Evolutionary conservation across 2,113 vertebrate genomes (phyloP).

Genomic region (Uropsilus gracilis): DNA sequence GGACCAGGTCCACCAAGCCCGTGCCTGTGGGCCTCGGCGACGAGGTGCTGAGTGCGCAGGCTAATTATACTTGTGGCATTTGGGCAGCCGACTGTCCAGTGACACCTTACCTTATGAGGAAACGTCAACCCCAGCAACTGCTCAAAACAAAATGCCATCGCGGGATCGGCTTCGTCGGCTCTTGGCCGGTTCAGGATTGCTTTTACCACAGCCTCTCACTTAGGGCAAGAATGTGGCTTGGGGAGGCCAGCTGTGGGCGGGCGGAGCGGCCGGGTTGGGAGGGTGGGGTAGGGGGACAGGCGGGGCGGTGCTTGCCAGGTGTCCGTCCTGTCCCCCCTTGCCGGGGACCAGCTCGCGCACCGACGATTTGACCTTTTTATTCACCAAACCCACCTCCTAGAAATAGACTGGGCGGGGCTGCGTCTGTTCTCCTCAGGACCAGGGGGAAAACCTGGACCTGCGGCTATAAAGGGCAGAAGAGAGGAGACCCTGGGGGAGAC

Average conservation of each 20-base stretch:
- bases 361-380: constrained; percentile 87
- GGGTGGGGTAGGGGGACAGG: constrained; percentile 84
- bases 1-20: constrained; percentile 60
- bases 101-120: constrained; percentile 99
- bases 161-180: constrained; percentile 91
- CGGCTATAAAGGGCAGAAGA: constrained; percentile 72
- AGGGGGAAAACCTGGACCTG: constrained; percentile 77
- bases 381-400: constrained; percentile 86
- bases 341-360: constrained; percentile 74
- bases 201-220: constrained; percentile 91
- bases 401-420: constrained; percentile 84
- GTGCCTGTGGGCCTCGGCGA: constrained; percentile 89
- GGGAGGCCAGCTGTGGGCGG: constrained; percentile 86
- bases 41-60: constrained; percentile 99
- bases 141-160: constrained; percentile 96
- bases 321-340: constrained; percentile 74
- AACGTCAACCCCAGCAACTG: constrained; percentile 95
- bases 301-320: constrained; percentile 86
- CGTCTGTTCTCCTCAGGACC: constrained; percentile 76
- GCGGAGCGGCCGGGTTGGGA: constrained; percentile 52
- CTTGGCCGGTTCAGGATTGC: constrained; percentile 88
- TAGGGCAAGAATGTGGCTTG: constrained; percentile 91
- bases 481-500: constrained; percentile 20
- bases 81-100: constrained; percentile 94
- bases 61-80: constrained; percentile 99